Base-by-base conservation (phyloP, 2,113 vertebrate genomes). In the Vimba vimba region DNA sequence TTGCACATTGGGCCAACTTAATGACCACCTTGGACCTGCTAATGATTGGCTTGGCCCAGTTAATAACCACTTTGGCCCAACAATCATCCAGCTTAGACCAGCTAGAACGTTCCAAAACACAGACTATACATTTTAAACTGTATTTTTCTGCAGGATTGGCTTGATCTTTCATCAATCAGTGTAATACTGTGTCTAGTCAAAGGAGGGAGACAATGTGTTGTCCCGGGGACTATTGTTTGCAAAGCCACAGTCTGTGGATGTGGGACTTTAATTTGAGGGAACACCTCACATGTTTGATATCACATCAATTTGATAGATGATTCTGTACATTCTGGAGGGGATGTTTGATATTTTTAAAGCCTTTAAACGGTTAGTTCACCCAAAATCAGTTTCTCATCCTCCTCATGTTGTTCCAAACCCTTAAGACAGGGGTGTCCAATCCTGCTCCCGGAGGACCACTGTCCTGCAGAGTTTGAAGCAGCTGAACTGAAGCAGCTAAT, bases 141-240 rank as follows among this genome's bases (percentile, higher is more conserved):
- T 55, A 47, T 74, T 15, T 75, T 75, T n/a, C 75, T 4, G 25
- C 6, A 11, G 75, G 15, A 19, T 11, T 55, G 59, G 17, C 17
- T 64, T 25, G 39, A n/a, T 33, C 17, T 82, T 50, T 50, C 45
- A n/a, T 33, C 45, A 69, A 82, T 23, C 62, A 36, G 27, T 3
- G 60, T 81, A 47, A 30, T 68, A 23, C 62, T 15, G 25, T 33
- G 60, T 82, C 25, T 15, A 52, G 62, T 68, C 43, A 47, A 66
- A 52, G 25, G 79, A 33, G 43, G 79, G 62, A 82, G 79, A 82
- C 79, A 69, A 82, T 82, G 62, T 82, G 79, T 21, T 25, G 62
- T 82, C 79, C 79, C 8, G 45, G 30, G 13, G 59, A 33, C 79
- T 33, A 82, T 82, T 82, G 79, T 82, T 68, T 68, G 62, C 45